Base-by-base conservation (phyloP, 2,888 invertebrate species). In the Malacosoma neustria region DNA sequence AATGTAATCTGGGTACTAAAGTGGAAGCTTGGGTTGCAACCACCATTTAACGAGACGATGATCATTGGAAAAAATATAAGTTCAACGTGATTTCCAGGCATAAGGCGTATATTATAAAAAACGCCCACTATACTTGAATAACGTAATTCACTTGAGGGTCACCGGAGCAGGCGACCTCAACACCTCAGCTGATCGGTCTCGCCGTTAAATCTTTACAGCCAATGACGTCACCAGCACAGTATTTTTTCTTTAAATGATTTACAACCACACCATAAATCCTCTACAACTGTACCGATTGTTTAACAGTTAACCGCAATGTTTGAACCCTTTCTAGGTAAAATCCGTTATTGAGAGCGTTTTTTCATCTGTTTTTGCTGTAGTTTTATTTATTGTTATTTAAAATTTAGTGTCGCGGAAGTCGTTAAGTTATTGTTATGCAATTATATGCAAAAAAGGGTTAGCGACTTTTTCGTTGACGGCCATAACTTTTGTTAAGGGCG, bases 241-340 rank as follows among this genome's bases (percentile, higher is more conserved):
- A 58, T 75, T 82, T 79, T 76, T 75, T 73, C 73, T 64, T 66
- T 62, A 61, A 72, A 76, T 80, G 81, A 84, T 85, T 85, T 84
- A 85, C 75, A 71, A 50, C 77, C 65, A 45, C 39, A 48, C 59
- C 76, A 73, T 84, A 85, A 85, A 82, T 67, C 66, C 57, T 66
- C 63, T 57, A 72, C 79, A 75, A 84, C 82, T 73, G 84, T 80
- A 75, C 72, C 72, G 67, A 82, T 84, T 84, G 81, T 81, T 81
- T 71, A 74, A 82, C 81, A 72, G 74, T 75, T 76, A 81, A 84
- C 84, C 85, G 77, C 84, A 84, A 79, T 76, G 72, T 74, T 79
- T 72, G 72, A 81, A 80, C 77, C 81, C 79, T 73, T 82, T 84
- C 80, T 80, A 77, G 79, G 80, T 81, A 80, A 63, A 57, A 54